phyloP scores from a whole-genome alignment of 2,888 invertebrate genomes.

The Chymomyza fuscimana region DNA sequence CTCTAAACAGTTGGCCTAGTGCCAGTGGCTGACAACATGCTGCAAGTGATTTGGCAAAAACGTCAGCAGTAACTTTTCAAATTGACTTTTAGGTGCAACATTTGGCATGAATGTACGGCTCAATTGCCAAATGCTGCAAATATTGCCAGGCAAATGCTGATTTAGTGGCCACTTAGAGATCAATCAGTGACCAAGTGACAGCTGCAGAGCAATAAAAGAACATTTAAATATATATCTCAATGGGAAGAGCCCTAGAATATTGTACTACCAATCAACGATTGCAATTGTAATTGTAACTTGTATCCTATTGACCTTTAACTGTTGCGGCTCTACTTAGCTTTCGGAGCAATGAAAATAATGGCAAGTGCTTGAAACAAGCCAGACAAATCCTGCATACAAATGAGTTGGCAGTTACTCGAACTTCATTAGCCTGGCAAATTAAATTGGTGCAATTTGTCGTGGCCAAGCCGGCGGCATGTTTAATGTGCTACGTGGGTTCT shows the following conservation, averaged over 20 bases:
- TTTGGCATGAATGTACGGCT: slow-evolving; percentile 32
- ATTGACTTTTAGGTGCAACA: slow-evolving; percentile 57
- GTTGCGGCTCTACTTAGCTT: slow-evolving; percentile 7
- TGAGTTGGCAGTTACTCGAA: slow-evolving; percentile 20
- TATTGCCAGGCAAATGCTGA: slow-evolving; percentile 61
- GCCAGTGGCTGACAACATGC: neutral
- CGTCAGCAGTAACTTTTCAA: slow-evolving; percentile 24
- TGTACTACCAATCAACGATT: slow-evolving; percentile 42
- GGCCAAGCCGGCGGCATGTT: neutral
- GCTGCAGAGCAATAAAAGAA: slow-evolving; percentile 60
- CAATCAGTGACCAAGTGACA: slow-evolving; percentile 72
- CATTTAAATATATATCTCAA: slow-evolving; percentile 48
- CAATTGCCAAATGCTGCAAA: slow-evolving; percentile 55
- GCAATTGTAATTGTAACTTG: slow-evolving; percentile 13
- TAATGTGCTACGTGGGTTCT: slow-evolving; percentile 12
- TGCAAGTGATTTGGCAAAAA: slow-evolving; percentile 19
- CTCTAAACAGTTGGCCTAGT: neutral
- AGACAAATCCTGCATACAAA: slow-evolving; percentile 26
- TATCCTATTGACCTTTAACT: slow-evolving; percentile 23
- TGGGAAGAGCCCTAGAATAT: slow-evolving; percentile 3
- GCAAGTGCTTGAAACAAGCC: slow-evolving; percentile 22
- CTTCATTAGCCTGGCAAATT: slow-evolving; percentile 41
- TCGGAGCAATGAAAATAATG: neutral
- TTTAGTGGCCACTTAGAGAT: slow-evolving; percentile 53
- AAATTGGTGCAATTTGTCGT: slow-evolving; percentile 19